phyloP scores from a whole-genome alignment of 2,113 vertebrate species.

The Benitochromis conjunctus region DNA sequence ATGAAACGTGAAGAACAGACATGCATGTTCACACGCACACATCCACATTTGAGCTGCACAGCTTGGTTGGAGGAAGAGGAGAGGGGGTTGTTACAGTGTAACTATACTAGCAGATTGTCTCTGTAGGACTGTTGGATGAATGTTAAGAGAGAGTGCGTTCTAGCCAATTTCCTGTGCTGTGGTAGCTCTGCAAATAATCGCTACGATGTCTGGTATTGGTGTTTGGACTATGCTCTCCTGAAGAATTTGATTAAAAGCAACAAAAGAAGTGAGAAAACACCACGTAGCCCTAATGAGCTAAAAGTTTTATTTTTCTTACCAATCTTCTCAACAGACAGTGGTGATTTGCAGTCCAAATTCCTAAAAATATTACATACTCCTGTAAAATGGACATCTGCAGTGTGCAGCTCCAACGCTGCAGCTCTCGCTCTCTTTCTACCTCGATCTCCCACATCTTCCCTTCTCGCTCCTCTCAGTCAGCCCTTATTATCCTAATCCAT shows the following conservation, averaged over 20 bases:
- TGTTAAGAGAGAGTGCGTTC: background rate
- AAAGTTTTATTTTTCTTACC: background rate
- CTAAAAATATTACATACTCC: background rate
- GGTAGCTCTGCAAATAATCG: slow-evolving; percentile 16
- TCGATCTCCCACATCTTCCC: slow-evolving; percentile 9
- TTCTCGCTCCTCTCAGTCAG: slow-evolving; percentile 41
- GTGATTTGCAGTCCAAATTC: slow-evolving; percentile 18
- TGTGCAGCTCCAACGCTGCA: background rate
- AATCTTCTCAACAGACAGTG: background rate
- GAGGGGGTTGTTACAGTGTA: background rate
- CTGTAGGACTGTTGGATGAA: slow-evolving; percentile 1
- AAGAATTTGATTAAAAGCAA: background rate
- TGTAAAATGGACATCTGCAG: slow-evolving; percentile 6
- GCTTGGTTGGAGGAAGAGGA: background rate
- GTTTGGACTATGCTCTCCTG: background rate
- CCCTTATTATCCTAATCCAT: slow-evolving; percentile 60
- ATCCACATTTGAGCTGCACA: background rate
- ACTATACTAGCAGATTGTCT: slow-evolving; percentile 19
- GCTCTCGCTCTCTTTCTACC: slow-evolving; percentile 2
- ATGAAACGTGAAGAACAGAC: background rate
- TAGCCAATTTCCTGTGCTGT: slow-evolving; percentile 29
- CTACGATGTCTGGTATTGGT: background rate
- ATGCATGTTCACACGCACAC: background rate
- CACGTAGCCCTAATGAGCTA: background rate
- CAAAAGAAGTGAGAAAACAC: background rate